Evolutionary conservation across 2,113 vertebrate genomes (phyloP), one percentile per base, ranked within the genome.

Genomic region (Actenoides lindsayi): DNA sequence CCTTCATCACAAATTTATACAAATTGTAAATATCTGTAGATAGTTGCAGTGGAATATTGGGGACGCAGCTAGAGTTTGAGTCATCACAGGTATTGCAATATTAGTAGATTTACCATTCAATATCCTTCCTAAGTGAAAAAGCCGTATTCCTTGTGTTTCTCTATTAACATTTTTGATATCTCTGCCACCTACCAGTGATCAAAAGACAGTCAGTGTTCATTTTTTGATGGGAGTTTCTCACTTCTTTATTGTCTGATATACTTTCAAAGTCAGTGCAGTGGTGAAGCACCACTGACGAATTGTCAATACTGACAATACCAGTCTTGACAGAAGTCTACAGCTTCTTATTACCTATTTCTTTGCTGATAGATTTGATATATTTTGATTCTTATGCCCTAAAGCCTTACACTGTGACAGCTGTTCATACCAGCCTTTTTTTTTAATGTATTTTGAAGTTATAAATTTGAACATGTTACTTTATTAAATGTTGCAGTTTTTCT

Each of bases 381-480:
- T 76, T 76, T 14, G 12, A 24, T 60, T 95, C 37, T 76, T 65
- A 73, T 14, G 24, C 5, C 8, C 28, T 56, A 83, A 64, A 11
- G 6, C 5, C 11, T 78, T 71, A 41, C 12, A 19, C 31, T 62
- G 5, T 69, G 13, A 46, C 33, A 37, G 12, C 18, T 35, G 27
- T 35, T 16, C 3, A 59, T 15, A 59, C 0, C 5, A 65, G 2
- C 0, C 1, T 4, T 60, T 37, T 59, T 73, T 41, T 60, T 51
- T 13, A 13, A 51, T 14, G 17, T 54, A 57, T 75, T 74, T 87
- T 80, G 8, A 70, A 25, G 27, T 82, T 65, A 54, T 48, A 70
- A 50, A 50, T 39, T 50, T 63, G 20, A 71, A 62, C 42, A 11
- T 64, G 17, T 60, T 53, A 64, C 30, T 63, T 24, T 57, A 12